Evolutionary conservation across 2,113 vertebrate species (phyloP).

Genomic region (Petroica traversi): DNA sequence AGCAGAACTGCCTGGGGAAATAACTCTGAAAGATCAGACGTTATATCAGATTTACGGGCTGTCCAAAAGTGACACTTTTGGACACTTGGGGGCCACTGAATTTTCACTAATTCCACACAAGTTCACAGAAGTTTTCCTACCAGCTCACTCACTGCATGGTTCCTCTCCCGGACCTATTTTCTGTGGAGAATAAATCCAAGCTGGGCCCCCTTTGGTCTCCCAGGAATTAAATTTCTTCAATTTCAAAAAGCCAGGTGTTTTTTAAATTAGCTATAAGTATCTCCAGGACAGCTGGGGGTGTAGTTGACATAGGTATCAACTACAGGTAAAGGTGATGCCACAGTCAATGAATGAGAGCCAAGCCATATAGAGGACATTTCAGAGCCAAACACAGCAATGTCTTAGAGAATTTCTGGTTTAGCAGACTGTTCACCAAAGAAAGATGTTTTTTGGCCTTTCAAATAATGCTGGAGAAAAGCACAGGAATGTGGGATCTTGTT

Average conservation of each 20-base stretch:
- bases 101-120: not conserved
- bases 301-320: not conserved
- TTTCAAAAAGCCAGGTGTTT: not conserved
- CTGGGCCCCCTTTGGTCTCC: not conserved
- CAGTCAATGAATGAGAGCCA: not conserved
- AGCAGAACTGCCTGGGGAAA: not conserved
- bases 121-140: not conserved
- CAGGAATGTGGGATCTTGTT: not conserved
- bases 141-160: not conserved
- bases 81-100: not conserved
- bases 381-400: not conserved
- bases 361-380: not conserved
- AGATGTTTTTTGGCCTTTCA: not conserved
- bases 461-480: not conserved
- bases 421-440: not conserved
- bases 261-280: not conserved
- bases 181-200: not conserved
- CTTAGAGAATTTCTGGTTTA: not conserved
- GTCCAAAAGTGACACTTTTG: not conserved
- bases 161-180: not conserved
- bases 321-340: not conserved
- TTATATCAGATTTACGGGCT: not conserved
- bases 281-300: too few relatives aligned
- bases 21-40: not conserved
- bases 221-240: not conserved